phyloP scores from a whole-genome alignment of 1,140 invertebrate genomes.

The Temnothorax curvispinosus region DNA sequence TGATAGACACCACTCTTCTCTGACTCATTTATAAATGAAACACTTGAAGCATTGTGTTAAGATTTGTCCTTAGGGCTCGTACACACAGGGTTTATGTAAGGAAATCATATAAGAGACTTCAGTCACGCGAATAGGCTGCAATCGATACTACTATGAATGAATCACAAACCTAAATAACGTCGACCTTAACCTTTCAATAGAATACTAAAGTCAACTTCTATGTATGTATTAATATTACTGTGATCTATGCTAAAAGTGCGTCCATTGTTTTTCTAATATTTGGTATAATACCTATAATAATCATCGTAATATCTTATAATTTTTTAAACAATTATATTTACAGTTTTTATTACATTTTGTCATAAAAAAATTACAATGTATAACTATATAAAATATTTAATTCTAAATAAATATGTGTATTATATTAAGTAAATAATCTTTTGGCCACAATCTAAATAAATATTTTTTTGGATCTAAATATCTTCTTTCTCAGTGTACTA shows the following conservation, averaged over 20 bases:
- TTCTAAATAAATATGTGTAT: too few relatives aligned
- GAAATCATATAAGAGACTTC: neutral
- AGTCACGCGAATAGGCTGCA: neutral
- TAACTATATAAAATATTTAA: too few relatives aligned
- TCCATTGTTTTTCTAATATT: too few relatives aligned
- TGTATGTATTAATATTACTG: neutral
- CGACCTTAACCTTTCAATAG: slow-evolving; percentile 39
- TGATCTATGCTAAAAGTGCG: neutral
- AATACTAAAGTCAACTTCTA: neutral
- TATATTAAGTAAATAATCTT: too few relatives aligned
- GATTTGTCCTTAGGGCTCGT: slow-evolving; percentile 58
- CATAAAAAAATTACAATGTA: too few relatives aligned
- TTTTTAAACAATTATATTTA: too few relatives aligned
- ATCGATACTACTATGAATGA: slow-evolving; percentile 67
- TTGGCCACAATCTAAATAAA: too few relatives aligned
- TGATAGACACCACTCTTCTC: slow-evolving; percentile 53
- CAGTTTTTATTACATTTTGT: too few relatives aligned
- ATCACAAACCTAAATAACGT: slow-evolving; percentile 50
- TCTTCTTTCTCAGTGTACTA: too few relatives aligned
- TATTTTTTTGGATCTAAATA: too few relatives aligned
- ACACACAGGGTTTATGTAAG: slow-evolving; percentile 26
- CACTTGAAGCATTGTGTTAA: slow-evolving; percentile 58
- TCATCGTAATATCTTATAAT: too few relatives aligned
- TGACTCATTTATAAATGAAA: slow-evolving; percentile 59
- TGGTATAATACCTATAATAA: too few relatives aligned